Evolutionary conservation across 2,888 invertebrate genomes (phyloP).

Genomic region (Tipula vernalis): DNA sequence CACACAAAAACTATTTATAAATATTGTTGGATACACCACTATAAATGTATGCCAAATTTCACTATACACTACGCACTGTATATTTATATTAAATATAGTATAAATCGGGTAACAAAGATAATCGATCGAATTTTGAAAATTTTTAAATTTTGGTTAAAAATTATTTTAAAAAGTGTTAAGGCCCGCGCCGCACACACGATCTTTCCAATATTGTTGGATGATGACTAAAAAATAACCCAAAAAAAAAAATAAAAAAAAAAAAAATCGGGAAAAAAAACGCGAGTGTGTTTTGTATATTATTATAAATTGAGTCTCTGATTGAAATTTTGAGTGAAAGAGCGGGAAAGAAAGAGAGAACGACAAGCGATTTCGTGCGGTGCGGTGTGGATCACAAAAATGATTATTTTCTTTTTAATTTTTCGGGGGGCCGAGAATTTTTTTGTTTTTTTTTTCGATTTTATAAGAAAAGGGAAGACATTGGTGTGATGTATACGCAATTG

Average conservation of each 20-base stretch:
- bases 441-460: background rate
- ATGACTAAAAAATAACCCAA: background rate
- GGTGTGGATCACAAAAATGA: background rate
- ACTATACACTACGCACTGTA: background rate
- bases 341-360: conserved; percentile 7
- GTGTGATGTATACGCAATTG: background rate
- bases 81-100: background rate
- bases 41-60: background rate
- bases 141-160: background rate
- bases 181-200: background rate
- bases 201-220: background rate
- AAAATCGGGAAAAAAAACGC: background rate
- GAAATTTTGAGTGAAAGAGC: background rate
- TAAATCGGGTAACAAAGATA: background rate
- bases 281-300: background rate
- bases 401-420: background rate
- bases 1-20: background rate
- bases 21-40: background rate
- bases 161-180: background rate
- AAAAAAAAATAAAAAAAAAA: background rate
- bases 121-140: background rate
- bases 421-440: background rate
- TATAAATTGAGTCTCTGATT: background rate
- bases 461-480: background rate
- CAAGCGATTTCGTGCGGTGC: background rate